Base-by-base conservation (phyloP, 2,888 invertebrate genomes). In the Drosophila colorata region DNA sequence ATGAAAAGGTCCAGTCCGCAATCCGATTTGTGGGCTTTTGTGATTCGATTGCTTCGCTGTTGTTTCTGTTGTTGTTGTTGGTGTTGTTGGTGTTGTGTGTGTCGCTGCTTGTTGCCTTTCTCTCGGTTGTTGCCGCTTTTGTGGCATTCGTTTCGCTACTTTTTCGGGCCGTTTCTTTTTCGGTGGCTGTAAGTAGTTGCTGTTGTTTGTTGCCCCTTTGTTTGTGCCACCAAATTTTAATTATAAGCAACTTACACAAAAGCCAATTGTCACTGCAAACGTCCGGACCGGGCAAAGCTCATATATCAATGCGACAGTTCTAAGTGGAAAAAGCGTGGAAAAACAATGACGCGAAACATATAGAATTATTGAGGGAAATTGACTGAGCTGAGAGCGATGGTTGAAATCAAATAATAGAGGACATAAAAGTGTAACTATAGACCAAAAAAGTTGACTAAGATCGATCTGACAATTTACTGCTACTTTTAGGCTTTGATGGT, bases 11-110 rank as follows among this genome's bases (percentile, higher is more conserved):
- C 71, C 69, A 74, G 75, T 66, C 76, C 74, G 81, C 85, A 88
- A 88, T 86, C 85, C 87, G 86, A 88, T 89, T 87, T 87, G 79
- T 77, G 82, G 78, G 79, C 79, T 86, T 88, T 88, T 81, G 83
- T 85, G 65, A 61, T 69, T 80, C 75, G 79, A 83, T 83, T 86
- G 78, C 69, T 70, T 71, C 48, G 74, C 72, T 69, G 59, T 69
- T 65, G 61, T 59, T 61, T 43, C 60, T 64, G 25, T 48, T 66
- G 37, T 69, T 69, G 56, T 57, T 55, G 55, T 53, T 46, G 20
- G 28, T 58, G 31, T 37, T 63, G 35, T 25, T 58, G 20, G 49
- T 52, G 44, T 38, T 58, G 43, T 58, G 49, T 64, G 37, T 52
- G 38, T 57, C 25, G 52, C 13, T 57, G 66, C 35, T 48, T 75